Evolutionary conservation across 2,797 vertebrate genomes (phyloP).

Genomic region (Crocodylus rhombifer): DNA sequence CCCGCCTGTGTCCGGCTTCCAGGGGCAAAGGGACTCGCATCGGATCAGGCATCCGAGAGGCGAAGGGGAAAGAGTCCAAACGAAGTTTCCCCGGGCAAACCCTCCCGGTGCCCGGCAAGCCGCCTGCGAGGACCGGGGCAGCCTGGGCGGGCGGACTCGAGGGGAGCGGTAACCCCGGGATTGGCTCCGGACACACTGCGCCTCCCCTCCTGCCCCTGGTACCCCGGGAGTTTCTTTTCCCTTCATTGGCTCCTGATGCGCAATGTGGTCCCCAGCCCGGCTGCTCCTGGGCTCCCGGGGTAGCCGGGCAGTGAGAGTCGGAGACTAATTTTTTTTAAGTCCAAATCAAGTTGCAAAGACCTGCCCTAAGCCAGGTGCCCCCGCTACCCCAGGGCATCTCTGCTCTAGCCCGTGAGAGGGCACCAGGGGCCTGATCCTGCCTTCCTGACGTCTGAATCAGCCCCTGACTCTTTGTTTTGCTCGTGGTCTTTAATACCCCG

Average conservation of each 20-base stretch:
- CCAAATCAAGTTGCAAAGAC: neutral
- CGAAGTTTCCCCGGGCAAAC: conserved; percentile 20
- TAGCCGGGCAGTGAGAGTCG: too few relatives aligned
- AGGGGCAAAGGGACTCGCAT: neutral
- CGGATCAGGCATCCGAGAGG: neutral
- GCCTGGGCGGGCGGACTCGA: too few relatives aligned
- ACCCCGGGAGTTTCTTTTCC: too few relatives aligned
- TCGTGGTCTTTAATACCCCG: neutral
- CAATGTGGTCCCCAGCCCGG: too few relatives aligned
- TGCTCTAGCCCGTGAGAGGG: neutral
- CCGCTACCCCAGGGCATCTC: neutral
- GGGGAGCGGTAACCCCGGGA: too few relatives aligned
- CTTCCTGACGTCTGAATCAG: neutral
- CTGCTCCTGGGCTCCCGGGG: too few relatives aligned
- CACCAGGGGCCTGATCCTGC: conserved; percentile 17
- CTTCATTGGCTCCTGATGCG: too few relatives aligned
- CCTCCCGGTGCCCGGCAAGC: neutral
- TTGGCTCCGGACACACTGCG: too few relatives aligned
- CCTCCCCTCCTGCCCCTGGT: too few relatives aligned
- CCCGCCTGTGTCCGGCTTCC: neutral
- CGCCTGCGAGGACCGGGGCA: neutral
- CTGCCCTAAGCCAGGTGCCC: too few relatives aligned
- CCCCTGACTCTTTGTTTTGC: neutral
- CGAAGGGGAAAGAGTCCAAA: conserved; percentile 22
- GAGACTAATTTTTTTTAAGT: neutral